Evolutionary conservation across 2,113 vertebrate species (phyloP), one percentile per base, ranked within the genome.

Genomic region (Passer montanus): DNA sequence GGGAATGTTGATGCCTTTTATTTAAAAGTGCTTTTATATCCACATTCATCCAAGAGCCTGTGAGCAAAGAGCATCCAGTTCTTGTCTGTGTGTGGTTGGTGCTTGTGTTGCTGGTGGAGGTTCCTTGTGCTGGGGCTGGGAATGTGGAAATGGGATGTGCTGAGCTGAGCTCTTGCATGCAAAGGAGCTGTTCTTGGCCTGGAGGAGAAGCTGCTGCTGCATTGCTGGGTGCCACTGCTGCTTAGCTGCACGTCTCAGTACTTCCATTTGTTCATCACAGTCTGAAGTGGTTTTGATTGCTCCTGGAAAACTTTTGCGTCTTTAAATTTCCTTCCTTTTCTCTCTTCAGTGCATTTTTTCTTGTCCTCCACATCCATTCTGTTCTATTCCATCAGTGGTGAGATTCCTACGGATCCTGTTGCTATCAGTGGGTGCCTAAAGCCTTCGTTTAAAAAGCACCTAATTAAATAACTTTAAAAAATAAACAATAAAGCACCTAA

Each of bases 151-250:
- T 3, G 44, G 5, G 41, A 8, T 0, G 3, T 63, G 87, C 68
- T 88, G 85, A 68, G 11, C 85, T 81, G 76, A 53, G 69, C 46
- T 75, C 55, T 52, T 92, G 94, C 90, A 93, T 95, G 94, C 59
- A 50, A 19, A 31, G 5, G 79, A 46, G 12, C 63, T 81, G 27
- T 35, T 55, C 41, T 75, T 75, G 88, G 63, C 22, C 69, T 78
- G 90, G 20, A 84, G 85, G 56, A 86, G 86, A 73, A 52, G 58
- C 64, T 90, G 72, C 20, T 86, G 91, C 70, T 87, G 9, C 1
- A 8, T 67, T 93, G 91, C 87, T 91, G 9, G 3, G 53, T 73
- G 81, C 76, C 7, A 2, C 72, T 89, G 94, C 78, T 68, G 84
- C 74, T 82, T 68, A 19, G 31, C 89, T 53, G 59, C 87, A n/a